Conservation (phyloP, 2,888 invertebrate species). For the Diabrotica balteata region DNA sequence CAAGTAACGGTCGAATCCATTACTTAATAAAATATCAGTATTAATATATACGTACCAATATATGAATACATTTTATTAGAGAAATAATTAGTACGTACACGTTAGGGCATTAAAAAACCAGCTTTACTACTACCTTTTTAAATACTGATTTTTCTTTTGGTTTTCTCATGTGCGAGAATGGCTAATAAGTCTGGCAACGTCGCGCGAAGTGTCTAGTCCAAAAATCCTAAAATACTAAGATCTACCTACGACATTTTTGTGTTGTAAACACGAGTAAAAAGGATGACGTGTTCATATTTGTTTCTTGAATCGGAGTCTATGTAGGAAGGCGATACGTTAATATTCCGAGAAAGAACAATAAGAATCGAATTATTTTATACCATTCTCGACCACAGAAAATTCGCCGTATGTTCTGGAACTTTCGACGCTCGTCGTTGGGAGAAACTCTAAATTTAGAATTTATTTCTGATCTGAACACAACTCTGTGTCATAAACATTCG, state of each 20-base stretch:
- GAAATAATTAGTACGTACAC: too few species aligned
- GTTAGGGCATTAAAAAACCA: too few species aligned
- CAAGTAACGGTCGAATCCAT: too few species aligned
- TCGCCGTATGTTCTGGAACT: conserved; percentile 8
- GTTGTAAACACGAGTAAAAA: conserved; percentile 12
- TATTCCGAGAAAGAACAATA: conserved; percentile 3
- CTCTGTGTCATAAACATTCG: background rate
- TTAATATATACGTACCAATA: too few species aligned
- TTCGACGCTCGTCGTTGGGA: background rate
- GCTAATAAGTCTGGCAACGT: conserved; percentile 2
- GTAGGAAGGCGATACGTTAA: conserved; percentile 6
- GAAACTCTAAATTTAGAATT: conserved; percentile 15
- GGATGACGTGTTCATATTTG: conserved; percentile 14
- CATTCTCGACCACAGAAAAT: conserved; percentile 5
- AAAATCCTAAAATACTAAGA: conserved; percentile 13
- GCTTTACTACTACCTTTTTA: too few species aligned
- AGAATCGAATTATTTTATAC: conserved; percentile 10
- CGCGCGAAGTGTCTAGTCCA: conserved; percentile 9
- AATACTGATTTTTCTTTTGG: too few species aligned
- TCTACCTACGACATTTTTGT: conserved; percentile 6
- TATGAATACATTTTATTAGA: too few species aligned
- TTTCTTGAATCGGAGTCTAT: background rate
- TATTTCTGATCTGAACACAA: conserved; percentile 7
- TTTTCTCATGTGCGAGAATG: too few species aligned
- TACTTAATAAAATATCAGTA: too few species aligned